These are phyloP conservation scores for Parotocinclus haroldoi DNA, from an alignment of 2,797 vertebrate genomes.

Conservation along the genomic window DNA sequence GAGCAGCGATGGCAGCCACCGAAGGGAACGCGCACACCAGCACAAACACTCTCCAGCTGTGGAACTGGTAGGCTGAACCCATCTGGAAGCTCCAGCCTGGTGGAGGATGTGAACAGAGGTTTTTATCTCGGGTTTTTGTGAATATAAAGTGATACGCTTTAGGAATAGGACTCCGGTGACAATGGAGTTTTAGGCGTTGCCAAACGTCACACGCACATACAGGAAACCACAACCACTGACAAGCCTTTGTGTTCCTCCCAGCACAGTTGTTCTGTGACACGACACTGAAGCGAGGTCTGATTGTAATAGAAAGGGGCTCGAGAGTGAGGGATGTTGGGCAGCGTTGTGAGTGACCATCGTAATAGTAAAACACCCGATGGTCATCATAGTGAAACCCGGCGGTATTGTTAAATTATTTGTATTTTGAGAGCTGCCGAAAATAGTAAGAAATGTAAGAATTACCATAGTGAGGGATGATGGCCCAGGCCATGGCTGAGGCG, in stretches of 20 bases:
- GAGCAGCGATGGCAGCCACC: conserved; percentile 89
- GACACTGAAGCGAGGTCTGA: too few relatives aligned
- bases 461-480: conserved; percentile 98
- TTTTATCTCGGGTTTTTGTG: too few relatives aligned
- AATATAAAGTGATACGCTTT: too few relatives aligned
- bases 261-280: too few relatives aligned
- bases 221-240: too few relatives aligned
- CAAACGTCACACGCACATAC: too few relatives aligned
- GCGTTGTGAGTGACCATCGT: background rate
- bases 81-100: conserved; percentile 99
- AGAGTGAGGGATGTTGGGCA: too few relatives aligned
- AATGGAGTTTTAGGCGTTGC: too few relatives aligned
- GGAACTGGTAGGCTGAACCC: conserved; percentile 97
- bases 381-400: conserved; percentile 20
- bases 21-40: conserved; percentile 92
- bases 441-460: conserved; percentile 30
- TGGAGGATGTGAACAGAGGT: background rate
- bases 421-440: background rate
- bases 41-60: conserved; percentile 97
- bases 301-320: too few relatives aligned
- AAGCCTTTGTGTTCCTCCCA: too few relatives aligned
- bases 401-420: background rate
- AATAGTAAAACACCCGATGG: background rate
- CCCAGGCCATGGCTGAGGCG: conserved; percentile 96
- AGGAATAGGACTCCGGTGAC: too few relatives aligned